Base-by-base conservation (phyloP, 2,797 vertebrate genomes). In the Molossus alvarezi region DNA sequence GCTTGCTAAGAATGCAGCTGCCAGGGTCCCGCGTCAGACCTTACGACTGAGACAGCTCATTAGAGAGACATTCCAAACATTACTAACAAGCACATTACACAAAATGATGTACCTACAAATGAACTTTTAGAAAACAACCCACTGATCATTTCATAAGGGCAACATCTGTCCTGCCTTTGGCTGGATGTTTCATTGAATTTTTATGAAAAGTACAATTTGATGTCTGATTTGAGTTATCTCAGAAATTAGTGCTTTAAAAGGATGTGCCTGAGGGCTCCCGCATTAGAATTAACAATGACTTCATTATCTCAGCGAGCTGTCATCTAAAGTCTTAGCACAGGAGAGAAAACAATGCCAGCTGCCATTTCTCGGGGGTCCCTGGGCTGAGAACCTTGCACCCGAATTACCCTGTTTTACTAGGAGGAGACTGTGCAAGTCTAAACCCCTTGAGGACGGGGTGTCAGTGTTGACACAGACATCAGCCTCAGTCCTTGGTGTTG, bases 191-290 rank as follows among this genome's bases (percentile, higher is more conserved):
- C 20, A 71, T 96, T 97, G 95, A 18, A 96, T 95, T 98, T 97
- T 98, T 95, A 82, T 89, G 90, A 88, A 96, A 96, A 95, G 96
- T 94, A 93, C 69, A 93, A 96, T 93, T 96, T 96, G 96, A 97
- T 97, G 93, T 97, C 77, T 97, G 89, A 94, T 87, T 97, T 95
- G 97, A 96, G 72, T 96, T 97, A 76, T 81, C 95, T 96, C 94
- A 97, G 96, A 98, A 98, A 98, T 98, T 97, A 98, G 93, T 81
- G 72, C 96, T 98, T 97, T 98, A 98, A 98, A 98, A 95, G 98
- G 93, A 95, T 96, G 97, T 97, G 97, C 98, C 97, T 94, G 89
- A 95, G 97, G 82, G 15, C 62, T 88, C 93, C 69, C 93, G 97
- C 72, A 48, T 88, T 97, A 93, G 72, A 97, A 96, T 97, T 98